Percentiles rank a stretch among this genome's conserved stretches.
Evolutionary conservation across 2,888 invertebrate genomes (phyloP).

Genomic region (Sepioteuthis lessoniana): DNA sequence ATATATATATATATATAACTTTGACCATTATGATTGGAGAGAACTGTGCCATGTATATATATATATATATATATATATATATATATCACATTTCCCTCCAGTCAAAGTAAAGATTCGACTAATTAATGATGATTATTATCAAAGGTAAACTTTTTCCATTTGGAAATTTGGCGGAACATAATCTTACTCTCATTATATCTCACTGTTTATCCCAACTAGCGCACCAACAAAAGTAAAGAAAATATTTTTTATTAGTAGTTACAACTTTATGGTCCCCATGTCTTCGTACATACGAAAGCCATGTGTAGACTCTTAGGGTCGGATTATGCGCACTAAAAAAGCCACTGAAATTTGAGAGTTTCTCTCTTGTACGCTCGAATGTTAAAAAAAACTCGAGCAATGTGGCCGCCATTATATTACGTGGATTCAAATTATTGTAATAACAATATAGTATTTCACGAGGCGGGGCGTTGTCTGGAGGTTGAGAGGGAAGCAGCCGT

Average conservation of each 20-base stretch:
- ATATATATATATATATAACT: not conserved
- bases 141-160: not conserved
- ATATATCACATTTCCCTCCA: not conserved
- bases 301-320: not conserved
- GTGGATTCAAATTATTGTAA: not conserved
- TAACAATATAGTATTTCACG: slow-evolving; percentile 11
- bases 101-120: too few relatives aligned
- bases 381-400: slow-evolving; percentile 33
- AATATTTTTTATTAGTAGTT: not conserved
- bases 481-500: not conserved
- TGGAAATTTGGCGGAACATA: not conserved
- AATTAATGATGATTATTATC: too few relatives aligned
- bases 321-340: not conserved
- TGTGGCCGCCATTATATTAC: not conserved
- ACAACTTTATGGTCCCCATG: not conserved
- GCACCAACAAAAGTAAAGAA: not conserved
- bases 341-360: not conserved
- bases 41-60: too few relatives aligned
- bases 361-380: not conserved
- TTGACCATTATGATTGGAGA: too few relatives aligned
- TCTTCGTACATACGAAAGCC: not conserved
- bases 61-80: not conserved
- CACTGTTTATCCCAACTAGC: not conserved
- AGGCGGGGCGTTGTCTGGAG: not conserved
- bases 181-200: not conserved